Evolutionary conservation across 2,113 vertebrate species (phyloP).

Genomic region (Cyanoramphus novaezelandiae): DNA sequence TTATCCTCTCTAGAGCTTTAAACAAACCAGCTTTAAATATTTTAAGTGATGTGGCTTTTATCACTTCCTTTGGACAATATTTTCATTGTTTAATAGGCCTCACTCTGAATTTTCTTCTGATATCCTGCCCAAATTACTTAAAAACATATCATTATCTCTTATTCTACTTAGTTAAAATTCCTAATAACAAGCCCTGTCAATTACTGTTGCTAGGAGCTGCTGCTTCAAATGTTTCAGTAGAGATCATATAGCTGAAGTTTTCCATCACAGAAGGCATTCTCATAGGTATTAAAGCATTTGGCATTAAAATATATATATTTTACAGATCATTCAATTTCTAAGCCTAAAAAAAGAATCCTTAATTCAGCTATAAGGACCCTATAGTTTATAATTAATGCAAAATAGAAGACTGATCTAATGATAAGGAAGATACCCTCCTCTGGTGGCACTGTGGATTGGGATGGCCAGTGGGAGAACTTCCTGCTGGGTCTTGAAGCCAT

Average conservation of each 20-base stretch:
- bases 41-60: constrained; percentile 50
- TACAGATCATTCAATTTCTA: neutral
- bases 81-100: constrained; percentile 47
- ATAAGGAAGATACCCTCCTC: neutral
- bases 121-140: constrained; percentile 40
- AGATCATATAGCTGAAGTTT: neutral
- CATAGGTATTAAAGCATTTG: neutral
- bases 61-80: constrained; percentile 57
- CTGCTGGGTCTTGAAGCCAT: neutral
- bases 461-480: neutral
- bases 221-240: constrained; percentile 9
- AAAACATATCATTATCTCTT: constrained; percentile 41
- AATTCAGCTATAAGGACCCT: neutral
- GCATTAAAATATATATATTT: neutral
- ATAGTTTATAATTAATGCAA: neutral
- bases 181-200: constrained; percentile 15
- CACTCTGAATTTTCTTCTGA: constrained; percentile 37
- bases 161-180: constrained; percentile 29
- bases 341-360: neutral
- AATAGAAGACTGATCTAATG: neutral
- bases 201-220: constrained; percentile 17
- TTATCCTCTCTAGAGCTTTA: constrained; percentile 44
- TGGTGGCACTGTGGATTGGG: neutral
- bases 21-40: constrained; percentile 31
- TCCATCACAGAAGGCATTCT: constrained; percentile 28